These are phyloP conservation scores for Eupelmus urozonus DNA, from an alignment of 2,888 invertebrate genomes.

Conservation along the genomic window DNA sequence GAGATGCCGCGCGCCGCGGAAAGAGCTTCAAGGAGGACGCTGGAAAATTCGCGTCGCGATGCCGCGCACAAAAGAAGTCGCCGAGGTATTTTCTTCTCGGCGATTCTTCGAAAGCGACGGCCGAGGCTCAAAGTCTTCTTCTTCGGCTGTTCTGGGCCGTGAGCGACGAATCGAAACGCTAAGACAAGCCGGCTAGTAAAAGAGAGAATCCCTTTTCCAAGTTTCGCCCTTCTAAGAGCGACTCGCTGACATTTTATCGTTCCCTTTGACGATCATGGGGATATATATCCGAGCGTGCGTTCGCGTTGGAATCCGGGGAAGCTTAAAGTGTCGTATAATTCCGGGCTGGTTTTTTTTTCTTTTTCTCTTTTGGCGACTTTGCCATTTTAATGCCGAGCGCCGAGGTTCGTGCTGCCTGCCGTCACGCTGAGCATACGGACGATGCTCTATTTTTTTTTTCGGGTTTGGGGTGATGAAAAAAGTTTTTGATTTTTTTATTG, in stretches of 20 bases:
- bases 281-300: neutral
- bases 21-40: neutral
- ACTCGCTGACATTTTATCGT: slow-evolving; percentile 22
- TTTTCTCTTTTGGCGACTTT: neutral
- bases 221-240: neutral
- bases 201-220: neutral
- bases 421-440: neutral
- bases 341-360: neutral
- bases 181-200: slow-evolving; percentile 17
- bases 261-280: slow-evolving; percentile 28
- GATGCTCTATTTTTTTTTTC: neutral
- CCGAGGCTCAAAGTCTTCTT: slow-evolving; percentile 2
- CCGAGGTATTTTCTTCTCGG: neutral
- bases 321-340: slow-evolving; percentile 39
- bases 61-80: slow-evolving; percentile 16
- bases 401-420: neutral
- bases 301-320: neutral
- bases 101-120: neutral
- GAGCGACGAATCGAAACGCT: slow-evolving; percentile 21
- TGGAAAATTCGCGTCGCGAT: slow-evolving; percentile 14
- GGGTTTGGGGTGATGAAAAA: neutral
- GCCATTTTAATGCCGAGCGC: neutral
- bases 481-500: neutral
- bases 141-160: too few relatives aligned
- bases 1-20: neutral